Evolutionary conservation across 1,140 invertebrate species (phyloP), one percentile per base, ranked within the genome.

Genomic region (Schlechtendalia chinensis): DNA sequence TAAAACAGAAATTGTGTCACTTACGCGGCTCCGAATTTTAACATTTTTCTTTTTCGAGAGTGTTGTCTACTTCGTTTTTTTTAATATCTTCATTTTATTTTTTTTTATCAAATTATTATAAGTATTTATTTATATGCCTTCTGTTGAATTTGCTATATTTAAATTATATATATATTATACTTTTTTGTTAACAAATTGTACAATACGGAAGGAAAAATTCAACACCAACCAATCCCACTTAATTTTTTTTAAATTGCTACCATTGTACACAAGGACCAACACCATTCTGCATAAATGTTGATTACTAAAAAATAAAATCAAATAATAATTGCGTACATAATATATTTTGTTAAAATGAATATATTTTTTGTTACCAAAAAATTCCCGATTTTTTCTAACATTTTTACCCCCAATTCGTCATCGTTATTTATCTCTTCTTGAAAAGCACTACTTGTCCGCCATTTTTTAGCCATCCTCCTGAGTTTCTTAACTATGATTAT

Each of bases 281-380:
- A 94, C 95, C 95, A 97, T 82, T 95, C 93, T n/a, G 94, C 93
- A 86, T 94, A 97, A 39, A 96, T 89, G 85, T 97, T 95, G 27
- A 95, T 88, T 82, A 97, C 94, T 96, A 84, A 58, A 81, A 82
- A 82, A 83, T 71, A 81, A 32, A 71, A 19, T 12, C 12, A 56
- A 50, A 4, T 6, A 50, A 1, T 50, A 39, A 50, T 50, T 1
- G 12, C 47, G 47, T 50, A 50, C 12, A 5, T 29, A 27, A 61
- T 29, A 19, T 24, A 50, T 63, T 29, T 63, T 19, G 85, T 86
- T 87, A 94, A 39, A 39, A 4, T 22, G 5, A 61, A 19, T 29
- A 61, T 61, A 29, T 24, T 50, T 53, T 29, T 63, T 12, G 85
- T 86, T 87, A 94, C 95, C 92, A 81, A 95, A 87, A 50, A 97